A percentile compares a stretch with the other conserved stretches of the same genome.
phyloP scores from a whole-genome alignment of 2,113 vertebrate species.

The Nannospalax galili region DNA sequence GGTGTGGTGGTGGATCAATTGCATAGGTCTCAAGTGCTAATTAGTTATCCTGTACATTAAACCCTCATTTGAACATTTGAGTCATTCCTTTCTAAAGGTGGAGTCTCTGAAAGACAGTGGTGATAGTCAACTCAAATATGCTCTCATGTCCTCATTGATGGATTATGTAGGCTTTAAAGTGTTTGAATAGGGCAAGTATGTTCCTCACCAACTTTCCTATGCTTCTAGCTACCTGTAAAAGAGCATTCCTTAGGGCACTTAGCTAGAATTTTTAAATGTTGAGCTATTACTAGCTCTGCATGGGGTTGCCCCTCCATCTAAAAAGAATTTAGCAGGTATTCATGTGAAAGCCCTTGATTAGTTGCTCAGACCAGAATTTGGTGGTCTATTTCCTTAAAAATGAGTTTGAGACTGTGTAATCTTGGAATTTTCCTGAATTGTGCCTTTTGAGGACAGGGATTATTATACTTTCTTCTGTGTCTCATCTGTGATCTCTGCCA shows the following conservation, averaged over 20 bases:
- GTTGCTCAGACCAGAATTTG: not conserved
- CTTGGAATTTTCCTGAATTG: slow-evolving; percentile 7
- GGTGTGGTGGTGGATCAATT: slow-evolving; percentile 43
- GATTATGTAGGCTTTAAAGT: slow-evolving; percentile 17
- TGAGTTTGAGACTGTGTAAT: slow-evolving; percentile 6
- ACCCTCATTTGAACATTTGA: slow-evolving; percentile 64
- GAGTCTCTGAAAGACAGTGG: not conserved
- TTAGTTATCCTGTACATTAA: slow-evolving; percentile 60
- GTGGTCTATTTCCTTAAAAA: slow-evolving; percentile 40
- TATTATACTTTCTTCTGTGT: not conserved
- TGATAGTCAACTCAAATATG: slow-evolving; percentile 46
- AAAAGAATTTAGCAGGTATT: slow-evolving; percentile 11
- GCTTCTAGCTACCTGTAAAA: slow-evolving; percentile 3
- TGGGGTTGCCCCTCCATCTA: not conserved
- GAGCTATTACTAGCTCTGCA: not conserved
- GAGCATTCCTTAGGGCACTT: not conserved
- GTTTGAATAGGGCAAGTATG: not conserved
- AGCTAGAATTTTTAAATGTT: slow-evolving; percentile 41
- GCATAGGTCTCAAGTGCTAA: slow-evolving; percentile 64
- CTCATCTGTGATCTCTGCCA: not conserved
- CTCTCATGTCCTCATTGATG: not conserved
- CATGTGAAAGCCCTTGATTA: not conserved
- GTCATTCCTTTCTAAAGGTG: slow-evolving; percentile 35
- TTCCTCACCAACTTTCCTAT: slow-evolving; percentile 12
- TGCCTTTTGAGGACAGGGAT: slow-evolving; percentile 14